Percentiles rank a stretch among this genome's conserved stretches.
Conservation (phyloP, 2,113 vertebrate species). For the Polypterus bichir region DNA sequence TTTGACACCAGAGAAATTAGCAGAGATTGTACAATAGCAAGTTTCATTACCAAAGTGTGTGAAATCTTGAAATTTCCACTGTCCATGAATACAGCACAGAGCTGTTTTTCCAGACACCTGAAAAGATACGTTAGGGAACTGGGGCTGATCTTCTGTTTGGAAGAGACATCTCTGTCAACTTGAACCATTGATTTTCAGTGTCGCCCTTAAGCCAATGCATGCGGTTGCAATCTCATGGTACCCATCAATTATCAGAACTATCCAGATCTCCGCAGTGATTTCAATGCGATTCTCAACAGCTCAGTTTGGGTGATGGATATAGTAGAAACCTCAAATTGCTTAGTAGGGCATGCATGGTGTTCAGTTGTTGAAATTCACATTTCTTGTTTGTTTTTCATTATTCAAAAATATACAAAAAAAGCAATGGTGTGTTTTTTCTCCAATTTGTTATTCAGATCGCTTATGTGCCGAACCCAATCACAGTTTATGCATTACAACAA, state of each 20-base stretch:
- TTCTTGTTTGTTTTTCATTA: too few relatives aligned
- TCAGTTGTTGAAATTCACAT: too few relatives aligned
- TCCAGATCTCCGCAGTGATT: slow-evolving; percentile 18
- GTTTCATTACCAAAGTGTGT: slow-evolving; percentile 11
- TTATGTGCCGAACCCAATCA: too few relatives aligned
- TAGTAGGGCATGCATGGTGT: too few relatives aligned
- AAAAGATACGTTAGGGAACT: slow-evolving; percentile 15
- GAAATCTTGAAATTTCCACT: slow-evolving; percentile 15
- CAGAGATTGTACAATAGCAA: slow-evolving; percentile 1
- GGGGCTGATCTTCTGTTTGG: slow-evolving; percentile 16
- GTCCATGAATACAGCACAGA: slow-evolving; percentile 13
- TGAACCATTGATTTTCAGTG: slow-evolving; percentile 11
- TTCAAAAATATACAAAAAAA: too few relatives aligned
- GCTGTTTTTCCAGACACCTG: slow-evolving; percentile 7
- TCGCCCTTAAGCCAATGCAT: slow-evolving; percentile 14
- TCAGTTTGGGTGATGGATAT: slow-evolving; percentile 21
- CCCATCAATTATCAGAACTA: slow-evolving; percentile 17
- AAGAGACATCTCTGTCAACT: slow-evolving; percentile 6
- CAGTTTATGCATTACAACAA: too few relatives aligned
- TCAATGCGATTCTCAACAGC: slow-evolving; percentile 14
- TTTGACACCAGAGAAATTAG: slow-evolving; percentile 5
- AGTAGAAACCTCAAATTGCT: neutral
- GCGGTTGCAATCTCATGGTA: slow-evolving; percentile 12
- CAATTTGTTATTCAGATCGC: too few relatives aligned
- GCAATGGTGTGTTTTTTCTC: too few relatives aligned